Evolutionary conservation across 2,888 invertebrate species (phyloP).

Genomic region (Nomada goodeniana): DNA sequence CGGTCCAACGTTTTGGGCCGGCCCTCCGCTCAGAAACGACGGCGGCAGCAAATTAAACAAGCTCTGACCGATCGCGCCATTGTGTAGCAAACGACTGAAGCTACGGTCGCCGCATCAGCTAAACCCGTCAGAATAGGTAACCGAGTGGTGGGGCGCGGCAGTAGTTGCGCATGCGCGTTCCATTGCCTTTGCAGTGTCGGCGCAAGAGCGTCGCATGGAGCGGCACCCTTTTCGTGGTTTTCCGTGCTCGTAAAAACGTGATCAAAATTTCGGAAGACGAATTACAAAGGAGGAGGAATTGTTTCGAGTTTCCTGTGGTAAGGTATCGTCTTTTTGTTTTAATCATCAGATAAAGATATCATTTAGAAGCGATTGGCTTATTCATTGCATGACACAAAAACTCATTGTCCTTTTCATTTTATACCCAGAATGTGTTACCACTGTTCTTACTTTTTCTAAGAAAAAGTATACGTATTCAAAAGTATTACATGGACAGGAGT

Average conservation of each 20-base stretch:
- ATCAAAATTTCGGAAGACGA: conserved; percentile 15
- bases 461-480: neutral
- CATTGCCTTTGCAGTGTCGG: conserved; percentile 43
- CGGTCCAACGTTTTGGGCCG: conserved; percentile 82
- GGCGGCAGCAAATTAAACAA: conserved; percentile 74
- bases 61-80: conserved; percentile 79
- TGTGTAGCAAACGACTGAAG: conserved; percentile 81
- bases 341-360: neutral
- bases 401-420: neutral
- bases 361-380: neutral
- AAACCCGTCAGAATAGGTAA: conserved; percentile 29
- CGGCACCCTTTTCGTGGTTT: conserved; percentile 14
- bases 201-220: conserved; percentile 9
- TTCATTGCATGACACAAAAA: neutral
- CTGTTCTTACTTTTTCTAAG: too few relatives aligned
- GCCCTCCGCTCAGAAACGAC: conserved; percentile 83
- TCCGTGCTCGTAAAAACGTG: conserved; percentile 35
- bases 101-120: conserved; percentile 48
- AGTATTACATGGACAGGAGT: neutral
- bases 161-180: conserved; percentile 39
- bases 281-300: neutral
- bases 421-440: neutral
- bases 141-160: neutral
- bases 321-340: conserved; percentile 3
- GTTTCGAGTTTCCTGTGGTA: conserved; percentile 22